phyloP scores from a whole-genome alignment of 2,797 vertebrate genomes.

The Hafferia zeledoni region DNA sequence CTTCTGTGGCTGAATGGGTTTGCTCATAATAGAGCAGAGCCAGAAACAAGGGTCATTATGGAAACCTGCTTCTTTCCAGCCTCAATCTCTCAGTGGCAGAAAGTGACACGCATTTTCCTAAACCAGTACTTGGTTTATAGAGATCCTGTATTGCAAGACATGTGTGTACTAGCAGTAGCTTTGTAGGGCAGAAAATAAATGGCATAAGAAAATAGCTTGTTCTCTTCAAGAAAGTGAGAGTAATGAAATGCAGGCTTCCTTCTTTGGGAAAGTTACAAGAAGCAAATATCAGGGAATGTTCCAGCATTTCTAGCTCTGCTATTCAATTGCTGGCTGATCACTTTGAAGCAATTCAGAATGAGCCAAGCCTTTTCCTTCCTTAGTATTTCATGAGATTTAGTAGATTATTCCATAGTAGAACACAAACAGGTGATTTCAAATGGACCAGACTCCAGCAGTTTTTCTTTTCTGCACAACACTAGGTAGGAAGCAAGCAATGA shows the following conservation, averaged over 20 bases:
- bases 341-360: constrained; percentile 5
- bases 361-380: constrained; percentile 6
- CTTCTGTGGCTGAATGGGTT: not conserved
- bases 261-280: not conserved
- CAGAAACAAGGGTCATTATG: not conserved
- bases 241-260: not conserved
- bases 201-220: not conserved
- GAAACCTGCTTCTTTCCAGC: not conserved
- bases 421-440: constrained; percentile 51
- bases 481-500: constrained; percentile 28
- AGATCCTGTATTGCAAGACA: not conserved
- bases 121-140: not conserved
- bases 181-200: not conserved
- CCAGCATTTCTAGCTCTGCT: not conserved
- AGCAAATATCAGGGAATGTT: not conserved
- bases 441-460: not conserved
- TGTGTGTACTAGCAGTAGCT: not conserved
- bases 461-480: not conserved
- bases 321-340: constrained; percentile 17
- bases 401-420: not conserved
- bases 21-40: not conserved
- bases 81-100: not conserved
- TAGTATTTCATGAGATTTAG: not conserved
- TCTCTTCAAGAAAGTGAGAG: not conserved
- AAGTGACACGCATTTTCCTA: not conserved